Evolutionary conservation across 2,797 vertebrate species (phyloP).

Genomic region (Hydrolagus colliei): DNA sequence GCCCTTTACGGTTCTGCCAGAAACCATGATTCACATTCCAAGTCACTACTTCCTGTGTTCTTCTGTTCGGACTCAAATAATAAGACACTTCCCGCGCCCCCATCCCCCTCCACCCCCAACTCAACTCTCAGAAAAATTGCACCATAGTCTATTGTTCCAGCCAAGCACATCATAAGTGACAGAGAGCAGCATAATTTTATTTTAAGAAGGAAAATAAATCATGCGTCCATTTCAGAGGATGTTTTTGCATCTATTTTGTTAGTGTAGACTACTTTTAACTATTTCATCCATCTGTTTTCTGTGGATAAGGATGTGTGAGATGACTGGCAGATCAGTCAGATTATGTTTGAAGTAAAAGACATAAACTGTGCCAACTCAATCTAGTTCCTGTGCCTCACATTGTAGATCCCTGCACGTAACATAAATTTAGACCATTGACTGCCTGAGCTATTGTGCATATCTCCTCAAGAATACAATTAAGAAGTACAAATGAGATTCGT

Average conservation of each 20-base stretch:
- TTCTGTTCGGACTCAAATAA: neutral
- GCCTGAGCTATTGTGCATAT: neutral
- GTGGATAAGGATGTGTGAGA: neutral
- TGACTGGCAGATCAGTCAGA: neutral
- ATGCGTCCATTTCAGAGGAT: too few relatives aligned
- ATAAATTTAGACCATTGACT: neutral
- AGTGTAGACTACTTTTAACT: neutral
- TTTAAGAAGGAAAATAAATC: too few relatives aligned
- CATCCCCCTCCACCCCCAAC: neutral
- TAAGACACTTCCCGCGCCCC: neutral
- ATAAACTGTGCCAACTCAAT: neutral
- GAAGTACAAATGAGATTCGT: constrained; percentile 15
- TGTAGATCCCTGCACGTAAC: neutral
- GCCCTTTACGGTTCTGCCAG: too few relatives aligned
- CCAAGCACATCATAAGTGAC: too few relatives aligned
- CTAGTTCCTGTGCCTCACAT: neutral
- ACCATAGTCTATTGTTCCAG: neutral
- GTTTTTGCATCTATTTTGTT: neutral
- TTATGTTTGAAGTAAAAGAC: neutral
- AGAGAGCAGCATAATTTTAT: too few relatives aligned
- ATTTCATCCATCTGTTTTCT: neutral
- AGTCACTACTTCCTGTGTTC: too few relatives aligned
- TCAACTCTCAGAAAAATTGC: neutral
- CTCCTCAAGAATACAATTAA: neutral
- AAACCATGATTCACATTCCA: too few relatives aligned